phyloP scores from a whole-genome alignment of 2,888 invertebrate genomes.

The Nephrocerus scutellatus region DNA sequence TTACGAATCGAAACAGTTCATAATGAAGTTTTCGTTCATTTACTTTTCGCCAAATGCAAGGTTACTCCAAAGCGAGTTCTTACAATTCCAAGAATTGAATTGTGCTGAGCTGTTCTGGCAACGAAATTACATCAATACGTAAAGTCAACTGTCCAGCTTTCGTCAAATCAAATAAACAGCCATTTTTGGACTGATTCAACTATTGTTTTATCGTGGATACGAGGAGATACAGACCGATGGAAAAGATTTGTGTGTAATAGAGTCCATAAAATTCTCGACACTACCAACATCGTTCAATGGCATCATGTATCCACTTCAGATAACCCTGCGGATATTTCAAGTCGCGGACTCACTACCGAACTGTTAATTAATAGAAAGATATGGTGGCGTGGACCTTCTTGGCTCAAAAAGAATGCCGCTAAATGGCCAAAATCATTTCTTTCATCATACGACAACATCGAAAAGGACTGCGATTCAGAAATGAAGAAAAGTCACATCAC shows the following conservation, averaged over 20 bases:
- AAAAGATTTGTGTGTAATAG: constrained; percentile 2
- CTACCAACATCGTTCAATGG: constrained; percentile 6
- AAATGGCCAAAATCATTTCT: no score
- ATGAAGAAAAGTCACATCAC: no score
- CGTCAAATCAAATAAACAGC: background rate
- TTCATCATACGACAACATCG: no score
- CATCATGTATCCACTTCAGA: no score
- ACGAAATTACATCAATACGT: constrained; percentile 1
- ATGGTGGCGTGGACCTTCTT: no score
- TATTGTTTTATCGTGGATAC: constrained; percentile 7
- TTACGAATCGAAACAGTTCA: background rate
- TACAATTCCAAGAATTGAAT: constrained; percentile 13
- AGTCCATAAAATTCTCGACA: background rate
- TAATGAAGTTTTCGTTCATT: background rate
- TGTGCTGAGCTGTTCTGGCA: constrained; percentile 9
- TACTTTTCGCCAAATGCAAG: constrained; percentile 13
- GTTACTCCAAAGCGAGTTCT: constrained; percentile 8
- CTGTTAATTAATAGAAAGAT: no score
- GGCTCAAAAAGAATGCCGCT: no score
- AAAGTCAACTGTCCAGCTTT: background rate
- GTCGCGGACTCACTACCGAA: no score
- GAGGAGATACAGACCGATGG: background rate
- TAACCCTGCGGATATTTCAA: no score
- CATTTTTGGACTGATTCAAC: constrained; percentile 10
- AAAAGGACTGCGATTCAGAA: no score